Evolutionary conservation across 2,797 vertebrate genomes (phyloP).

Genomic region (Dicrostonyx torquatus): DNA sequence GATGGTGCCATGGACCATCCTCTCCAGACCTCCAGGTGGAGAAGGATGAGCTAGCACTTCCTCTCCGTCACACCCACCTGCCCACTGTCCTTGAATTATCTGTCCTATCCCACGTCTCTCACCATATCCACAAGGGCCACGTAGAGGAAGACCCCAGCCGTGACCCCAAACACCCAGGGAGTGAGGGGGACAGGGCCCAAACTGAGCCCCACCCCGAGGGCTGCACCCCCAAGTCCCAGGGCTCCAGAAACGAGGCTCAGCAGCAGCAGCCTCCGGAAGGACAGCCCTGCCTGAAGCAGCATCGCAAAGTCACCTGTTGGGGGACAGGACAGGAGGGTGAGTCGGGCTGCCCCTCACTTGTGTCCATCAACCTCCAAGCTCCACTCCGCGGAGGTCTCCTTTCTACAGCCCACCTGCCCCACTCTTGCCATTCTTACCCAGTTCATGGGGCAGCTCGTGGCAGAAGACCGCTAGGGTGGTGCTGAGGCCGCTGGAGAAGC

Average conservation of each 20-base stretch:
- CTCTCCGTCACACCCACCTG: not conserved
- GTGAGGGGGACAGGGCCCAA: slow-evolving; percentile 84
- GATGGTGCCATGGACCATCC: not conserved
- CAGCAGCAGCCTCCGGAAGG: slow-evolving; percentile 83
- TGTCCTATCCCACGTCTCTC: slow-evolving; percentile 48
- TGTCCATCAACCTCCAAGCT: not conserved
- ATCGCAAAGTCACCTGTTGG: slow-evolving; percentile 89
- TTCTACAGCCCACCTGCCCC: not conserved
- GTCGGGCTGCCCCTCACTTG: not conserved
- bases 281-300: slow-evolving; percentile 86
- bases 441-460: slow-evolving; percentile 91
- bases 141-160: slow-evolving; percentile 91
- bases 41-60: not conserved
- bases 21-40: not conserved
- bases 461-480: slow-evolving; percentile 91
- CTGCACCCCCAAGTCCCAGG: slow-evolving; percentile 86
- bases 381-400: not conserved
- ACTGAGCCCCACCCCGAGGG: slow-evolving; percentile 84
- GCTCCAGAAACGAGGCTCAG: slow-evolving; percentile 87
- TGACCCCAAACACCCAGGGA: slow-evolving; percentile 90
- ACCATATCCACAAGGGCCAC: slow-evolving; percentile 91
- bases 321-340: not conserved
- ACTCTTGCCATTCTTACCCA: slow-evolving; percentile 82
- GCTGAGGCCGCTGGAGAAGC: slow-evolving; percentile 89
- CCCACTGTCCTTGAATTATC: not conserved